phyloP scores from a whole-genome alignment of 2,113 vertebrate genomes.

The Heterocephalus glaber region DNA sequence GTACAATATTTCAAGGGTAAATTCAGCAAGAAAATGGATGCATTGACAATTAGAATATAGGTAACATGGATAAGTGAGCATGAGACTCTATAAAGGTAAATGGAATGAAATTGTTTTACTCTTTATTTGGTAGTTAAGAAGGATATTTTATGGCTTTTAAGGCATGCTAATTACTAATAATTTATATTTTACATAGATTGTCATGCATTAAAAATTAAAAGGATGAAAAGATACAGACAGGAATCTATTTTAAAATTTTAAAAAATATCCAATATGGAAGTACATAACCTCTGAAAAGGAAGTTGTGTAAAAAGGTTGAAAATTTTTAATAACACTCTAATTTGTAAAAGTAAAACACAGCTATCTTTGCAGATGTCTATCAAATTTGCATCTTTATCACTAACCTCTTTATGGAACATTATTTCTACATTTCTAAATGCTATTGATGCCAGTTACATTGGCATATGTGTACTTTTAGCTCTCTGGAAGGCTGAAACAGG shows the following conservation, averaged over 20 bases:
- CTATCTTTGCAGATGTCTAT: neutral
- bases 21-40: neutral
- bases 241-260: neutral
- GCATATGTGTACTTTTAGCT: neutral
- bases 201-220: neutral
- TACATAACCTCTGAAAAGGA: neutral
- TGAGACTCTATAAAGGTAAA: neutral
- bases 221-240: neutral
- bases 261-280: neutral
- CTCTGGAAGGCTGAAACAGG: neutral
- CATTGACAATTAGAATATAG: neutral
- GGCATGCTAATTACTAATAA: neutral
- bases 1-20: neutral
- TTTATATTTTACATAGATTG: neutral
- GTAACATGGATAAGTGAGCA: neutral
- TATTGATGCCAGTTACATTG: neutral
- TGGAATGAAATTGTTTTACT: neutral
- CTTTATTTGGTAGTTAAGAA: neutral
- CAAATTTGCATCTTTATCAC: neutral
- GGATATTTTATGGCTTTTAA: neutral
- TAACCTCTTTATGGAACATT: neutral
- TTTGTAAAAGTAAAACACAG: slow-evolving; percentile 23
- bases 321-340: neutral
- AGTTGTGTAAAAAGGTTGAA: neutral
- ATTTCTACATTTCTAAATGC: neutral